Conservation (phyloP, 2,888 invertebrate species). For the Napeogenes inachia region DNA sequence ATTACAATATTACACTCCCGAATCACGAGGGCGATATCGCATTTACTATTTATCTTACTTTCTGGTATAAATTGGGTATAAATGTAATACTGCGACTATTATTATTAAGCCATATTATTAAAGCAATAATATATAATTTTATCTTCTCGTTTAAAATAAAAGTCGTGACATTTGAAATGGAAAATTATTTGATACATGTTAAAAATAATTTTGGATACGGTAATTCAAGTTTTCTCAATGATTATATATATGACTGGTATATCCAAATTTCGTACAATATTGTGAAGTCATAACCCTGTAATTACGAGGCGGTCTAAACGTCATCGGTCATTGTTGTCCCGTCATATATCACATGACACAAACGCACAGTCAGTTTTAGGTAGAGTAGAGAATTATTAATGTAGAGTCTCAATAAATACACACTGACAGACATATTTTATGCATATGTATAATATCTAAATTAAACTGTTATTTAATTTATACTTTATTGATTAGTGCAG, state of each 20-base stretch:
- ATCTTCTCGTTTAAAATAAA: no score
- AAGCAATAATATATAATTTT: not conserved
- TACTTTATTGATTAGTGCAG: no score
- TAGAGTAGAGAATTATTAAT: constrained; percentile 24
- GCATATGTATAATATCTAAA: no score
- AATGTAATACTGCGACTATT: constrained; percentile 7
- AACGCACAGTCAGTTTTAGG: constrained; percentile 45
- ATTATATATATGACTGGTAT: not conserved
- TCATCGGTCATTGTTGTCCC: constrained; percentile 62
- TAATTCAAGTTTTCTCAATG: no score
- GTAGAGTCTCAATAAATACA: constrained; percentile 5
- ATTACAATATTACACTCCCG: constrained; percentile 68
- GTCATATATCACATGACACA: constrained; percentile 43
- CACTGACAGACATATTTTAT: no score
- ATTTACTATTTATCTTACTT: constrained; percentile 34
- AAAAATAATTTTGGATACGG: no score
- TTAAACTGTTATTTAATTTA: no score
- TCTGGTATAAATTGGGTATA: constrained; percentile 20
- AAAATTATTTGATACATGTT: no score
- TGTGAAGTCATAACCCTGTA: constrained; percentile 72
- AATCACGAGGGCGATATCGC: constrained; percentile 49
- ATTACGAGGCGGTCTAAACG: constrained; percentile 59
- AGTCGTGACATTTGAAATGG: no score
- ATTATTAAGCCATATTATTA: not conserved
- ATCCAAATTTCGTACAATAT: constrained; percentile 43